Base-by-base conservation (phyloP, 2,888 invertebrate genomes). In the Caenorhabditis macrosperma region DNA sequence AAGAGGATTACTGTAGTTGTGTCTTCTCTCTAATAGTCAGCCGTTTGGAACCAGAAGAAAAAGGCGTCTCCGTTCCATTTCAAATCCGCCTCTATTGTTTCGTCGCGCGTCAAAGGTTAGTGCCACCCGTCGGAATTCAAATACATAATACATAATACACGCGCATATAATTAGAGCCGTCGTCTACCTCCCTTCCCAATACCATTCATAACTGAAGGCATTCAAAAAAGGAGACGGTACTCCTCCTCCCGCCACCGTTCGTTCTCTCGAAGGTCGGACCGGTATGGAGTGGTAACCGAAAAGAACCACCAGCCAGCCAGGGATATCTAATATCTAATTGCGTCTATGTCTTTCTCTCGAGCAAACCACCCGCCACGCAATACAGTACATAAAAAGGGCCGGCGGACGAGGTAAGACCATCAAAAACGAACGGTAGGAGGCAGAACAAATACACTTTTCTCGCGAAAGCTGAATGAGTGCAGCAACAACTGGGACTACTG, bases 121-220 rank as follows among this genome's bases (percentile, higher is more conserved):
- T 71, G 71, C 64, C 72, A 64, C 72, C 63, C 63, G 55, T 55
- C 72, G 72, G 72, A 72, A 72, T 72, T 72, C 72, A 64, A 72
- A 72, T 64, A 35, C 54, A 64, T 52, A 55, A 59, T 59, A 69
- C 60, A 69, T 59, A 38, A 57, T 57, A 54, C 54, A 72, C 72
- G 72, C 72, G 72, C 72, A 72, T 72, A 72, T 72, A 72, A 72
- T 72, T 72, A 72, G 72, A 72, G 72, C 69, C 69, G 60, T 38
- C 15, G 17, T 50, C 46, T 4, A 48, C 38, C 57, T 20, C 57
- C 41, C 41, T 24, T 26, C 33, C 35, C 44, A n/a, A 12, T 50
- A n/a, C 44, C 46, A 46, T 46, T 60, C 61, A 59, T 57, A 59
- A 41, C 44, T 28, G 52, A 61, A 48, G 50, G 48, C 66, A 30